Evolutionary conservation across 2,797 vertebrate species (phyloP), one percentile per base, ranked within the genome.

Genomic region (Pterois miles): DNA sequence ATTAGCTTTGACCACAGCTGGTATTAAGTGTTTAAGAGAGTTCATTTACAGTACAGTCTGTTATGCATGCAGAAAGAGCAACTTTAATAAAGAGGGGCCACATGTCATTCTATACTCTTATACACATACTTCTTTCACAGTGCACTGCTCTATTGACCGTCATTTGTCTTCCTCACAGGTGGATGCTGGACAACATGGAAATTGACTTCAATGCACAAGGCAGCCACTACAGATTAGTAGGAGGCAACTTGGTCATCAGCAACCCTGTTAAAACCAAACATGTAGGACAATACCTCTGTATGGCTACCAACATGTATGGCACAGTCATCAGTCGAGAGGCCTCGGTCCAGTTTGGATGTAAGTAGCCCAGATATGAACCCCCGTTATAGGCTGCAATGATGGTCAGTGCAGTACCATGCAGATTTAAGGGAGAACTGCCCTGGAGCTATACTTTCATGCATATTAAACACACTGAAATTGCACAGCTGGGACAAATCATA

Each of bases 311-410:
- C 88, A 78, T 60, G 74, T 96, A 96, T 8, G 98, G 98, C 81
- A 96, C 94, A 4, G 77, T 99, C 80, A 85, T 97, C 93, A 99
- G 98, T 91, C 94, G 74, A 12, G 96, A 96, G 86, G 98, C 97
- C 14, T 95, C 92, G 4, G 93, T 99, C 83, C 96, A 95, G 85
- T 99, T 99, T 77, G 98, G 98, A 92, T 98, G 98, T 99, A 95
- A 97, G 98, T 93, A 69, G 57, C 66, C 20, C 52, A 18, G 63
- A 74, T 56, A 38, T 48, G 31, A 67, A 62, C 29, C 22, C 33
- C 7, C 6, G 1, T 46, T 73, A 43, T 40, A 46, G 22, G 31
- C 58, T 25, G 46, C 43, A 38, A 46, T 54, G 36, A 70, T 56
- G 46, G 63, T 74, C 71, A 58, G 52, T 57, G 76, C 67, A 52